Percentiles rank a stretch among this genome's conserved stretches.
These are phyloP conservation scores for Montifringilla adamsi DNA, from an alignment of 2,113 vertebrate genomes.

Conservation along the genomic window DNA sequence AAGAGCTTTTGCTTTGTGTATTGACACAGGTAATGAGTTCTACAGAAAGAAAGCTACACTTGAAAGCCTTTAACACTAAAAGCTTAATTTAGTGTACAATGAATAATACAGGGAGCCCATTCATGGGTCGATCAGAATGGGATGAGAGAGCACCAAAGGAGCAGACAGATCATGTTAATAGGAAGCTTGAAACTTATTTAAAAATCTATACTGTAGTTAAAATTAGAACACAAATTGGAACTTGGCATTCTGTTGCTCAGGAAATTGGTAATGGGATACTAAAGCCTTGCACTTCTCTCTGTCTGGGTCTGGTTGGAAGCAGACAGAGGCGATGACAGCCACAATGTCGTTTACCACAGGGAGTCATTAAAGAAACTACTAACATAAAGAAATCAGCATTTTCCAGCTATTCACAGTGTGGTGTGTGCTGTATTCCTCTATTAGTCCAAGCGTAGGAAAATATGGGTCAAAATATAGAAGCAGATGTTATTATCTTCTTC, in stretches of 20 bases:
- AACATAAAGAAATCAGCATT: conserved; percentile 10
- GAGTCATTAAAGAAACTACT: conserved; percentile 3
- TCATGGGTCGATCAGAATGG: conserved; percentile 61
- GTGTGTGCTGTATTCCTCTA: not conserved
- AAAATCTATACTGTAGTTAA: conserved; percentile 70
- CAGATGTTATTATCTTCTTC: not conserved
- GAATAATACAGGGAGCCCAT: conserved; percentile 63
- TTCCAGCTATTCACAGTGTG: not conserved
- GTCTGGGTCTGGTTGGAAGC: conserved; percentile 11
- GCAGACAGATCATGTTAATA: conserved; percentile 68
- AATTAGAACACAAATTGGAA: conserved; percentile 61
- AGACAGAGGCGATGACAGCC: conserved; percentile 18
- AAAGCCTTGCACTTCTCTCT: conserved; percentile 2
- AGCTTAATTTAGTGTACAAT: conserved; percentile 68
- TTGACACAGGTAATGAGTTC: conserved; percentile 61
- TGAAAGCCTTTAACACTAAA: conserved; percentile 65
- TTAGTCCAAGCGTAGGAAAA: not conserved
- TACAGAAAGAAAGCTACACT: conserved; percentile 34
- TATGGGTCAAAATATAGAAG: not conserved
- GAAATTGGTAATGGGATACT: conserved; percentile 55
- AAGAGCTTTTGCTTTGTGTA: conserved; percentile 44
- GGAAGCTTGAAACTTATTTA: conserved; percentile 65
- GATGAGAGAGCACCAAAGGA: conserved; percentile 51
- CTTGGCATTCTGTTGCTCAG: conserved; percentile 54
- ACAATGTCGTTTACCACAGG: not conserved